These are phyloP conservation scores for Burhinus oedicnemus DNA, from an alignment of 2,113 vertebrate genomes.

Conservation along the genomic window DNA sequence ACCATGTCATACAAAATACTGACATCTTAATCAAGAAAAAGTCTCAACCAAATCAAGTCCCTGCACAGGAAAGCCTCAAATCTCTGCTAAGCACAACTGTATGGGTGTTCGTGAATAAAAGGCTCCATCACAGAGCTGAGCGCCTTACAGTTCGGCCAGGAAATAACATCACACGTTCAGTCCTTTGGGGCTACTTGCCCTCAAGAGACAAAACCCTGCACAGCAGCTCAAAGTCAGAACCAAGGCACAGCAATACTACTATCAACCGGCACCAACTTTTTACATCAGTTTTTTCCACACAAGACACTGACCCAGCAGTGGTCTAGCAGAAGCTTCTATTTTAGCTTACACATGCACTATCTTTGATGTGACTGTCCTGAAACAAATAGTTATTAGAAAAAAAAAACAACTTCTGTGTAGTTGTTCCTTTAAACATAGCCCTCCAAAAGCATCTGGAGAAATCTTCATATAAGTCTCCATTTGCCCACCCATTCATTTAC, in stretches of 20 bases:
- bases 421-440: background rate
- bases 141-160: rapidly evolving
- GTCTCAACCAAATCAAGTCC: background rate
- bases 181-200: background rate
- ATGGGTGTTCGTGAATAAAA: background rate
- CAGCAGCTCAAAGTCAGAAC: background rate
- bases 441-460: background rate
- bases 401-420: too few relatives aligned
- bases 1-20: background rate
- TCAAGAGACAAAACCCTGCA: background rate
- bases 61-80: background rate
- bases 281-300: background rate
- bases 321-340: background rate
- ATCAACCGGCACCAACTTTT: background rate
- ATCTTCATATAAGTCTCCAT: rapidly evolving
- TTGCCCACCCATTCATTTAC: background rate
- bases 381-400: background rate
- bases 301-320: background rate
- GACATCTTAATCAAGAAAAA: background rate
- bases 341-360: background rate
- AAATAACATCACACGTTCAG: background rate
- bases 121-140: rapidly evolving
- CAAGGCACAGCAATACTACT: background rate
- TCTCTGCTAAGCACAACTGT: background rate
- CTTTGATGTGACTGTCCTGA: background rate